Conservation (phyloP, 2,113 vertebrate species). For the Tricholaema leucomelas region DNA sequence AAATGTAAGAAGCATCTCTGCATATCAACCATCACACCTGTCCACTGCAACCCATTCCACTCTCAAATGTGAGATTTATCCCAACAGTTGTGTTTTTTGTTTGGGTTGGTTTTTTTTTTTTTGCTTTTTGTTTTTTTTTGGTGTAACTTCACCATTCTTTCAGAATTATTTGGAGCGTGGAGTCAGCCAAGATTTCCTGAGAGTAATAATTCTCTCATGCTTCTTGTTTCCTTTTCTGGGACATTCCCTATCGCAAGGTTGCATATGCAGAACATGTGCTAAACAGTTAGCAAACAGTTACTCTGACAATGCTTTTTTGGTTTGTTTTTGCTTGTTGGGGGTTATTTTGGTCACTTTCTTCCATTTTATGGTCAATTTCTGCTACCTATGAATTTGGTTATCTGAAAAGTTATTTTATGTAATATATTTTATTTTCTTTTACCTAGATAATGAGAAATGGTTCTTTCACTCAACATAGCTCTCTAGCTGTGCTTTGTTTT, state of each 20-base stretch:
- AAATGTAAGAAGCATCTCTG: not conserved
- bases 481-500: not conserved
- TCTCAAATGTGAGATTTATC: not conserved
- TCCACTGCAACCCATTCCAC: not conserved
- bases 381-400: not conserved
- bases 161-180: not conserved
- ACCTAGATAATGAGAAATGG: not conserved
- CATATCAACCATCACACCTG: not conserved
- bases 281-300: not conserved
- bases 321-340: too few species aligned
- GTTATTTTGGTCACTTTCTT: not conserved
- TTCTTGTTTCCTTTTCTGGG: not conserved
- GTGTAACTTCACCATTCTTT: not conserved
- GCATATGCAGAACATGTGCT: not conserved
- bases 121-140: too few species aligned
- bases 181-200: not conserved
- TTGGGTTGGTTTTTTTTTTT: too few species aligned
- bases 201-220: not conserved
- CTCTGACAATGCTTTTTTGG: not conserved
- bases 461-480: not conserved
- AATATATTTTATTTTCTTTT: not conserved
- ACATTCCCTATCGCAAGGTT: not conserved
- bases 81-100: too few species aligned
- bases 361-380: not conserved
- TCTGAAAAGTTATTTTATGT: not conserved